phyloP scores from a whole-genome alignment of 2,113 vertebrate genomes.

The Tachycineta bicolor region DNA sequence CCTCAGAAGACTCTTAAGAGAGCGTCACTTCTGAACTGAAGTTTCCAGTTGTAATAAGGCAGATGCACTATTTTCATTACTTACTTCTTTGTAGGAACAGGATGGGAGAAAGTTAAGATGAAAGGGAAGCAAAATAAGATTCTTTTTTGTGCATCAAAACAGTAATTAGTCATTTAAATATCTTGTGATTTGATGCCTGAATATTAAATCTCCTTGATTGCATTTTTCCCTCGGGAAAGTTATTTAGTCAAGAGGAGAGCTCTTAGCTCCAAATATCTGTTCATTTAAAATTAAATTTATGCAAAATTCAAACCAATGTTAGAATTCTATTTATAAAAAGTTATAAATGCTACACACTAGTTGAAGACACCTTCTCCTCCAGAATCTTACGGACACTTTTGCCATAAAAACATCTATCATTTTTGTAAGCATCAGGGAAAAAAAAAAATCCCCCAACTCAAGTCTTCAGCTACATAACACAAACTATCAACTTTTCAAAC shows the following conservation, averaged over 20 bases:
- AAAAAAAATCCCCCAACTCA: background rate
- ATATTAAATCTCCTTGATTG: slow-evolving; percentile 45
- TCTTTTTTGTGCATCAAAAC: slow-evolving; percentile 36
- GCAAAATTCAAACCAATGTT: background rate
- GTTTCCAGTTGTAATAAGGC: background rate
- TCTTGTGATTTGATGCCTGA: slow-evolving; percentile 6
- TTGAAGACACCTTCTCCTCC: background rate
- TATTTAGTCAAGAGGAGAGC: slow-evolving; percentile 16
- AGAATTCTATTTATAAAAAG: slow-evolving; percentile 11
- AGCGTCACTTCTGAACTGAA: background rate
- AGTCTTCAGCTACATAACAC: background rate
- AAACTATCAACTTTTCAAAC: background rate
- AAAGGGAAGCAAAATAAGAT: slow-evolving; percentile 28
- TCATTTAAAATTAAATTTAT: slow-evolving; percentile 15
- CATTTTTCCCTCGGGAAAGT: slow-evolving; percentile 54
- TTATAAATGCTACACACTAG: background rate
- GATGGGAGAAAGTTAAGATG: slow-evolving; percentile 6
- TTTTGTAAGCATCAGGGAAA: background rate
- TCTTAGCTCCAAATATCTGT: slow-evolving; percentile 17
- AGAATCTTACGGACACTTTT: background rate
- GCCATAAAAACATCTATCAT: background rate
- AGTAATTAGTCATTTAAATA: slow-evolving; percentile 41
- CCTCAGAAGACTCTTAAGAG: background rate
- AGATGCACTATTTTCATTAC: background rate
- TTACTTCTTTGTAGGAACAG: background rate